phyloP scores from a whole-genome alignment of 2,888 invertebrate genomes.

The Cepaea hortensis region DNA sequence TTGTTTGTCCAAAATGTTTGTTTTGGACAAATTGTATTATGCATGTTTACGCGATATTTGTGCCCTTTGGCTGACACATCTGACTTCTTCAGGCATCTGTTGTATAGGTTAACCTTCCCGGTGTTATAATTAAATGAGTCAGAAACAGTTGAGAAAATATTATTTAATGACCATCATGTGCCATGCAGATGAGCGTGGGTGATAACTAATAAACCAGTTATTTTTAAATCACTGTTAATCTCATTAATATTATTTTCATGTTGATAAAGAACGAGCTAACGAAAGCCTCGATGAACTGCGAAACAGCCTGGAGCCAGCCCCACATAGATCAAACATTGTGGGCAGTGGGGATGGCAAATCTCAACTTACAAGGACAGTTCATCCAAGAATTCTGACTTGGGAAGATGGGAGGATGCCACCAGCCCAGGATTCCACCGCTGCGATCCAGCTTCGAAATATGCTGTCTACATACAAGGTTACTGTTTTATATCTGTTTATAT shows the following conservation, averaged over 20 bases:
- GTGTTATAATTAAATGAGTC: too few relatives aligned
- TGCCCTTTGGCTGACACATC: too few relatives aligned
- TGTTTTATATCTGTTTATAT: background rate
- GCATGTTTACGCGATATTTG: too few relatives aligned
- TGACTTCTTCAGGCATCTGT: too few relatives aligned
- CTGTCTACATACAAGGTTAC: slow-evolving; percentile 43
- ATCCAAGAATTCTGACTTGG: slow-evolving; percentile 66
- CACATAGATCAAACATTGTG: slow-evolving; percentile 14
- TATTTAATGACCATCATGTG: too few relatives aligned
- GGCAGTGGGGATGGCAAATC: slow-evolving; percentile 57
- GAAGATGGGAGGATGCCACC: slow-evolving; percentile 60
- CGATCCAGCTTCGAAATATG: slow-evolving; percentile 59
- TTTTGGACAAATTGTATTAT: too few relatives aligned
- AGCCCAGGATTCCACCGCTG: slow-evolving; percentile 55
- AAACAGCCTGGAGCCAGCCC: slow-evolving; percentile 54
- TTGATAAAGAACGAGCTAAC: slow-evolving; percentile 62
- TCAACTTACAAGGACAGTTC: slow-evolving; percentile 60
- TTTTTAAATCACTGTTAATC: background rate
- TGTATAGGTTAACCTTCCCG: too few relatives aligned
- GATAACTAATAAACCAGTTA: too few relatives aligned
- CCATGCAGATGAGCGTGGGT: too few relatives aligned
- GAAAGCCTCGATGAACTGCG: slow-evolving; percentile 63
- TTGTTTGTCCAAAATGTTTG: too few relatives aligned
- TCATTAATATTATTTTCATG: background rate
- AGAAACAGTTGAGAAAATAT: too few relatives aligned